A percentile compares a stretch with the other conserved stretches of the same genome.
Conservation (phyloP, 2,113 vertebrate species). For the Coreoperca whiteheadi region DNA sequence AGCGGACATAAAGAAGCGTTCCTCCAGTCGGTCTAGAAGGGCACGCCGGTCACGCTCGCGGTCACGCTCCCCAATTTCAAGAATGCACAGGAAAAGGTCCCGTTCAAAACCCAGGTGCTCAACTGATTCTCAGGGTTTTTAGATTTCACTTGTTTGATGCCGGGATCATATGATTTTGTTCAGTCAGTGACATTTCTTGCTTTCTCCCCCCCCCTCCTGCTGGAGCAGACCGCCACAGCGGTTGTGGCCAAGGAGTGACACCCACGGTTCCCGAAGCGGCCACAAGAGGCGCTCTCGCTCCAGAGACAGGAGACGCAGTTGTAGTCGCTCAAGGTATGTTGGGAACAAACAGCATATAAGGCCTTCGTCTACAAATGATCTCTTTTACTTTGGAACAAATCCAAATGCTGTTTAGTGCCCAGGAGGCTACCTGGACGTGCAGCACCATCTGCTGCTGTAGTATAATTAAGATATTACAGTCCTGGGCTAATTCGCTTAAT, state of each 20-base stretch:
- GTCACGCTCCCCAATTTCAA: conserved; percentile 90
- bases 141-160: background rate
- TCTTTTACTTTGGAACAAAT: background rate
- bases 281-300: conserved; percentile 91
- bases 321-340: conserved; percentile 88
- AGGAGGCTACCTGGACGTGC: background rate
- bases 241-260: conserved; percentile 84
- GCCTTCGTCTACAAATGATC: background rate
- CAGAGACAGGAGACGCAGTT: conserved; percentile 87
- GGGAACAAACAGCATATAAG: background rate
- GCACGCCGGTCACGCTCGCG: conserved; percentile 86
- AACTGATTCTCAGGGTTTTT: background rate
- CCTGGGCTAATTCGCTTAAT: background rate
- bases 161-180: background rate
- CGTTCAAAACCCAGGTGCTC: conserved; percentile 91
- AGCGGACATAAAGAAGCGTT: conserved; percentile 83
- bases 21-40: conserved; percentile 82
- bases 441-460: background rate
- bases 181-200: background rate
- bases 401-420: background rate
- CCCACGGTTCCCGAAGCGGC: conserved; percentile 85
- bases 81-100: conserved; percentile 90
- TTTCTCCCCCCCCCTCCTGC: background rate
- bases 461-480: background rate
- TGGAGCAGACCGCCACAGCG: conserved; percentile 87